Evolutionary conservation across 1,140 invertebrate genomes (phyloP), one percentile per base, ranked within the genome.

Genomic region (Bombus waltoni): DNA sequence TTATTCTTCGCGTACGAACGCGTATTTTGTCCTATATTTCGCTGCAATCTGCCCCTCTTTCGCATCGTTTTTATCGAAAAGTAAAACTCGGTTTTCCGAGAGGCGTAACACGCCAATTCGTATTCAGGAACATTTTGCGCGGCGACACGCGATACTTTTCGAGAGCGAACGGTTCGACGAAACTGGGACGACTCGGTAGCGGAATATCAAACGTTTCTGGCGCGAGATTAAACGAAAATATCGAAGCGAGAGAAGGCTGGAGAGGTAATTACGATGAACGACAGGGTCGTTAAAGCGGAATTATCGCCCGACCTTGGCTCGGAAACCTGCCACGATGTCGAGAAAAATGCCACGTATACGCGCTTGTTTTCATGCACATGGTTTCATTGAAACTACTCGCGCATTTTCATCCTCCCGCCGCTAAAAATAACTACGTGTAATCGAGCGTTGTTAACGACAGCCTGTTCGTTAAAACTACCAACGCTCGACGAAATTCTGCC

Each of bases 301-400:
- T 73, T 73, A 81, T 73, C 53, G 47, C 2, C 13, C 38, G 79
- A 59, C 79, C 79, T 81, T 81, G 79, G 79, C 79, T 81, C 28
- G 68, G 59, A 81, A 73, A 72, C 66, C 66, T 47, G 62, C 32
- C 15, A 15, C 68, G 44, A 57, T 9, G 40, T 59, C 44, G 68
- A 72, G n/a, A 40, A 70, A 40, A 13, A 18, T 66, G 8, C 18
- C 47, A 42, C 32, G 70, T 38, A 25, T 71, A 57, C 68, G 28
- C 15, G 78, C 65, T 70, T 28, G 25, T 38, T 80, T 70, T 66
- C 62, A 35, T 44, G 6, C 32, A 13, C 10, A 65, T 22, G 5
- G 35, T 38, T 81, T 72, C 42, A 32, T 47, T 57, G 35, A 53
- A 81, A 57, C 35, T 53, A 32, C 68, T 40, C 8, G 47, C 38